Conservation (phyloP, 2,888 invertebrate species). For the Heliconius sara region DNA sequence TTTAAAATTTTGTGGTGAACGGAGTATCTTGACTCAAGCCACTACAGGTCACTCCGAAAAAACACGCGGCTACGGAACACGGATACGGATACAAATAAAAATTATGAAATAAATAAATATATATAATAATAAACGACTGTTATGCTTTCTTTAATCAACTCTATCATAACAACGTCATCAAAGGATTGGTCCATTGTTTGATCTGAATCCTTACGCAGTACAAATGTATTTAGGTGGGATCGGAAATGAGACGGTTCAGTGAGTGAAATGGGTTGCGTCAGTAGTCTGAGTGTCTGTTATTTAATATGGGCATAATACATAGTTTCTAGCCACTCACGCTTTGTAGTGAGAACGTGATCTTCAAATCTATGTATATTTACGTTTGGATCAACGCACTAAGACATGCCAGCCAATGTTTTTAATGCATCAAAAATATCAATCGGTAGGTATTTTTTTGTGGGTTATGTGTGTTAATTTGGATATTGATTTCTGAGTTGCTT, state of each 20-base stretch:
- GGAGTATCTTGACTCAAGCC: too few species aligned
- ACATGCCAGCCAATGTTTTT: neutral
- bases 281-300: neutral
- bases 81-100: too few species aligned
- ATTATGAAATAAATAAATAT: neutral
- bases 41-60: too few species aligned
- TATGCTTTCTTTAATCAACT: neutral
- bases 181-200: slow-evolving; percentile 30
- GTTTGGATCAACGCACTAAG: neutral
- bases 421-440: neutral
- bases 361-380: neutral
- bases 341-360: neutral
- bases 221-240: slow-evolving; percentile 14
- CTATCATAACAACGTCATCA: slow-evolving; percentile 7
- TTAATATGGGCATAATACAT: slow-evolving; percentile 11
- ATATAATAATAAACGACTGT: neutral
- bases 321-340: neutral
- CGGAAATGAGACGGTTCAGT: slow-evolving; percentile 26
- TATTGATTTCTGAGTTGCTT: too few species aligned
- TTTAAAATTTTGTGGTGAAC: too few species aligned
- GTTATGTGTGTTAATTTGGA: too few species aligned
- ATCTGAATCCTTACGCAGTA: slow-evolving; percentile 1
- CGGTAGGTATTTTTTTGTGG: too few species aligned
- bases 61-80: too few species aligned
- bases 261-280: slow-evolving; percentile 21